A percentile compares a stretch with the other conserved stretches of the same genome.
phyloP scores from a whole-genome alignment of 2,797 vertebrate genomes.

The Morelia viridis region DNA sequence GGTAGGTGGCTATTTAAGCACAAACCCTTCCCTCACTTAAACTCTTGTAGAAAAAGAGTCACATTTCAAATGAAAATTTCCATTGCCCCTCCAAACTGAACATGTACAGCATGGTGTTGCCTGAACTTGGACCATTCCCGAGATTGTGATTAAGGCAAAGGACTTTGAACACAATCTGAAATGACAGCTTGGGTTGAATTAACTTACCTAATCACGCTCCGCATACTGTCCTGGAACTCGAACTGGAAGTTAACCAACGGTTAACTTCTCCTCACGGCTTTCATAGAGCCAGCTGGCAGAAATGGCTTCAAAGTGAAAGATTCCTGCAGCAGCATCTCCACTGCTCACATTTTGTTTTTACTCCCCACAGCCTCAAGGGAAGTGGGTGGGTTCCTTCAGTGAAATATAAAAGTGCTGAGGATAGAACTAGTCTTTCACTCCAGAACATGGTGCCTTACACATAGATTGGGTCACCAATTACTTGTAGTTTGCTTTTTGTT shows the following conservation, averaged over 20 bases:
- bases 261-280: background rate
- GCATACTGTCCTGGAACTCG: background rate
- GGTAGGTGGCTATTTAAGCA: background rate
- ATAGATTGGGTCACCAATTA: too few relatives aligned
- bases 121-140: background rate
- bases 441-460: too few relatives aligned
- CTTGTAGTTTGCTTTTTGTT: too few relatives aligned
- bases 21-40: background rate
- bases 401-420: too few relatives aligned
- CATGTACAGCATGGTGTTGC: background rate
- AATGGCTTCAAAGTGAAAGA: background rate
- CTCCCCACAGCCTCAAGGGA: background rate
- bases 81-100: background rate
- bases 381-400: too few relatives aligned
- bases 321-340: background rate
- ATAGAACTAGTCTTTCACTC: too few relatives aligned
- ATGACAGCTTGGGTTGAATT: background rate
- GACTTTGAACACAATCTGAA: background rate
- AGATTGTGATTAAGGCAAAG: background rate
- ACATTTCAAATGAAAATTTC: background rate
- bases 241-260: background rate
- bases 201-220: background rate
- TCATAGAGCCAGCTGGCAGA: background rate
- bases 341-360: background rate
- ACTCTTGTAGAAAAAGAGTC: background rate